Percentiles rank a stretch among this genome's conserved stretches.
Evolutionary conservation across 2,113 vertebrate genomes (phyloP).

Genomic region (Phyllostomus discolor): DNA sequence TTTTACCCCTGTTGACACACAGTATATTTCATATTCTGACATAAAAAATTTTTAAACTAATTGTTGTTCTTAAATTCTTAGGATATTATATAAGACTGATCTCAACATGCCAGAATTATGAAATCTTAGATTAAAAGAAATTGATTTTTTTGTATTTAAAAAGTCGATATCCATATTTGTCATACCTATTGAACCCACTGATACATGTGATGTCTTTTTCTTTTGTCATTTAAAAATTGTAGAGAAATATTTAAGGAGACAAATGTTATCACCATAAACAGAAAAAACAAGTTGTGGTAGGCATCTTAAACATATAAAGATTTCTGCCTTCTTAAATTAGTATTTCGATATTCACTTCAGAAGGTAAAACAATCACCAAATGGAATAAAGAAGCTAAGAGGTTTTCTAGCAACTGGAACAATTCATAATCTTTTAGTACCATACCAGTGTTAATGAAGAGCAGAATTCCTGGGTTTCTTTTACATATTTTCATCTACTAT

Average conservation of each 20-base stretch:
- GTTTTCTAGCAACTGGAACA: background rate
- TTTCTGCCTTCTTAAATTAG: slow-evolving; percentile 3
- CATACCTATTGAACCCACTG: background rate
- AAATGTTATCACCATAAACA: background rate
- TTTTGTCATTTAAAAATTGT: background rate
- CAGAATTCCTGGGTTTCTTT: background rate
- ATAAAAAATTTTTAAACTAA: background rate
- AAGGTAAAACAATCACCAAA: background rate
- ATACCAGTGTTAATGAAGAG: background rate
- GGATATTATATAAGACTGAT: slow-evolving; percentile 16
- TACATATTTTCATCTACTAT: background rate
- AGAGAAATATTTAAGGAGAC: background rate
- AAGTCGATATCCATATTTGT: background rate
- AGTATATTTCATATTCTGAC: background rate
- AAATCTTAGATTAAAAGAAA: slow-evolving; percentile 32
- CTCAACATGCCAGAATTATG: background rate
- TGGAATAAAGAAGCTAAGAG: background rate
- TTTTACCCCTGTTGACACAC: background rate
- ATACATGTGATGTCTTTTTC: background rate
- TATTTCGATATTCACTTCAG: background rate
- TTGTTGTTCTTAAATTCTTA: slow-evolving; percentile 7
- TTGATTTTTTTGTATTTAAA: slow-evolving; percentile 1
- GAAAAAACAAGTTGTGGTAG: background rate
- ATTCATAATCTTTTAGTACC: background rate
- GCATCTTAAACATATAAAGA: background rate